These are phyloP conservation scores for Hylyphantes graminicola DNA, from an alignment of 1,140 invertebrate genomes.

Conservation along the genomic window DNA sequence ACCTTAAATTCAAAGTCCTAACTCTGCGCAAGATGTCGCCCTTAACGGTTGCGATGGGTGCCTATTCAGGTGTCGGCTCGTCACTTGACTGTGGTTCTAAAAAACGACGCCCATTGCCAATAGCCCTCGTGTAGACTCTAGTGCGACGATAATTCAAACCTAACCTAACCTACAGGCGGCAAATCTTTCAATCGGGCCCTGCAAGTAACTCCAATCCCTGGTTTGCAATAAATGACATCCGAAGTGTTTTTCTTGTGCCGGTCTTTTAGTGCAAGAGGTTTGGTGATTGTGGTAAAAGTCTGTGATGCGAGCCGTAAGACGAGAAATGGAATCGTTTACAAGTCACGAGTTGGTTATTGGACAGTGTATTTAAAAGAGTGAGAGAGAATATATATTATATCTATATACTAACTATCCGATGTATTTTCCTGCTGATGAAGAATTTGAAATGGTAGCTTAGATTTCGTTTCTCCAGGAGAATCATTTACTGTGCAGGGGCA, in stretches of 20 bases:
- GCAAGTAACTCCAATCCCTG: no score
- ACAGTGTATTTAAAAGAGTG: conserved; percentile 21
- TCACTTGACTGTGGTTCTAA: no score
- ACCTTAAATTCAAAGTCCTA: no score
- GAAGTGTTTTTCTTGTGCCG: background rate
- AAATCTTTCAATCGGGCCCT: no score
- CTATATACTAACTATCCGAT: conserved; percentile 12
- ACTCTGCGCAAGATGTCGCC: no score
- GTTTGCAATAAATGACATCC: no score
- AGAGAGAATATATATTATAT: conserved; percentile 31
- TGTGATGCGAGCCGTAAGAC: conserved; percentile 24
- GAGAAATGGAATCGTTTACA: conserved; percentile 15
- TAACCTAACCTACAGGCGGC: no score
- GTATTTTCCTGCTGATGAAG: conserved; percentile 36
- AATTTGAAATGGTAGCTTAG: conserved; percentile 38
- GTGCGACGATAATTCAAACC: no score
- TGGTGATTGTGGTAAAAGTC: background rate
- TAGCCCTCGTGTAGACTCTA: no score
- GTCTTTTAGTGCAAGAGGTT: background rate
- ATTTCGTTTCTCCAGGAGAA: conserved; percentile 24
- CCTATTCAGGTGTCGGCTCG: no score
- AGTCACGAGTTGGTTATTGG: conserved; percentile 18
- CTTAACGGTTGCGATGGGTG: no score
- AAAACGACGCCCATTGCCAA: no score
- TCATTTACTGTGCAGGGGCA: conserved; percentile 8